Evolutionary conservation across 1,140 invertebrate genomes (phyloP).

Genomic region (Trichogramma pretiosum): DNA sequence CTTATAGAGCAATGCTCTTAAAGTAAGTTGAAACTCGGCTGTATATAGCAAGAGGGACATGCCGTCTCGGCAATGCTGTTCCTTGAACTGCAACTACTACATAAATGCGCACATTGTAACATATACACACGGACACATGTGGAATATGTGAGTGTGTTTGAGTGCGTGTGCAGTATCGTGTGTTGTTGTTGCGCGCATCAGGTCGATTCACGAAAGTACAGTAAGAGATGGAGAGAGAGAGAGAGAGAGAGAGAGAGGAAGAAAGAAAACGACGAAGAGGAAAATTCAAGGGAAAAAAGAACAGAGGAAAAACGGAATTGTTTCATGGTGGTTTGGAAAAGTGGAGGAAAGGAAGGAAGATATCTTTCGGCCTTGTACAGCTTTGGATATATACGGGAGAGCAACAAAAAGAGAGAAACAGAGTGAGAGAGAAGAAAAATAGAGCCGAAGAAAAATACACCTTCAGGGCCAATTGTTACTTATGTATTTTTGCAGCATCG

Average conservation of each 20-base stretch:
- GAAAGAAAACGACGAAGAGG: neutral
- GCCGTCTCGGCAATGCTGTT: too few relatives aligned
- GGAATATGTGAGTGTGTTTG: too few relatives aligned
- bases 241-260: constrained; percentile 4
- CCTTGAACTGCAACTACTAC: too few relatives aligned
- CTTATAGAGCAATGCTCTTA: neutral
- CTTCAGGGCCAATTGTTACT: constrained; percentile 14
- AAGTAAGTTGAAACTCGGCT: constrained; percentile 14
- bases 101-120: too few relatives aligned
- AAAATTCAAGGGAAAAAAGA: neutral
- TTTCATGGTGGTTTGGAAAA: neutral
- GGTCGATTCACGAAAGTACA: too few relatives aligned
- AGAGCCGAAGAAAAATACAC: constrained; percentile 12
- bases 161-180: too few relatives aligned
- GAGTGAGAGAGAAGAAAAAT: neutral
- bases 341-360: neutral
- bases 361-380: constrained; percentile 1
- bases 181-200: too few relatives aligned
- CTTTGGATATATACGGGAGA: neutral
- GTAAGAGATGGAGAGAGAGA: too few relatives aligned
- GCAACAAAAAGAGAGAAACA: neutral
- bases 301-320: constrained; percentile 7
- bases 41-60: too few relatives aligned
- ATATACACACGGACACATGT: too few relatives aligned
- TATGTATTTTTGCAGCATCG: constrained; percentile 12